These are phyloP conservation scores for Tachystola acroxantha DNA, from an alignment of 2,888 invertebrate genomes.

Conservation along the genomic window DNA sequence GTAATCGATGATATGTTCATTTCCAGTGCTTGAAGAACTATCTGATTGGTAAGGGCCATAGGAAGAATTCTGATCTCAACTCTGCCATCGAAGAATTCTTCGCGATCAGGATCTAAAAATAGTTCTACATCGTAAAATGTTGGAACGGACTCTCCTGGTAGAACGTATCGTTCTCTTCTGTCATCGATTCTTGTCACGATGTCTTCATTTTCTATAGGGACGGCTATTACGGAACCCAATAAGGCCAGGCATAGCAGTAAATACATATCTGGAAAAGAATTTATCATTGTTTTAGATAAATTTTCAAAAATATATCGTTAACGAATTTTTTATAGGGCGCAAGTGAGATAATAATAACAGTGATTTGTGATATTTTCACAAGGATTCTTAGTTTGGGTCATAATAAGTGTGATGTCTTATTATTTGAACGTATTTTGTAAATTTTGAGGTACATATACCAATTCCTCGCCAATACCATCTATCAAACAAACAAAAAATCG, in stretches of 20 bases:
- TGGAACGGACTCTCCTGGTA: constrained; percentile 75
- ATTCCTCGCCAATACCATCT: no score
- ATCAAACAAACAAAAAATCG: no score
- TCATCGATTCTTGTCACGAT: constrained; percentile 18
- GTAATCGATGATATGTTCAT: no score
- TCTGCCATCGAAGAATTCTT: constrained; percentile 56
- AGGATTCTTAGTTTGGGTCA: no score
- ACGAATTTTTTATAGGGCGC: no score
- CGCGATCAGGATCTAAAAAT: constrained; percentile 57
- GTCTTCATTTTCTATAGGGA: constrained; percentile 26
- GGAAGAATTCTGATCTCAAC: constrained; percentile 60
- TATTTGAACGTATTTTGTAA: no score
- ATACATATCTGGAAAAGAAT: constrained; percentile 58
- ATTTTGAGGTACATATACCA: no score
- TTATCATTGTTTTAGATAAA: no score
- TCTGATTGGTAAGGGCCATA: constrained; percentile 39
- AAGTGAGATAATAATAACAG: no score
- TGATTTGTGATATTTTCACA: no score
- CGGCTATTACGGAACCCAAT: constrained; percentile 35
- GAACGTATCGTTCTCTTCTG: constrained; percentile 51
- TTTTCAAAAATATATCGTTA: no score
- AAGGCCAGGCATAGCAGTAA: constrained; percentile 43
- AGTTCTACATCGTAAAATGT: constrained; percentile 71
- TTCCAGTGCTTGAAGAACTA: constrained; percentile 70
- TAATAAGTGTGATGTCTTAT: no score